Conservation (phyloP, 1,140 invertebrate genomes). For the Aphelenchoides avenae region DNA sequence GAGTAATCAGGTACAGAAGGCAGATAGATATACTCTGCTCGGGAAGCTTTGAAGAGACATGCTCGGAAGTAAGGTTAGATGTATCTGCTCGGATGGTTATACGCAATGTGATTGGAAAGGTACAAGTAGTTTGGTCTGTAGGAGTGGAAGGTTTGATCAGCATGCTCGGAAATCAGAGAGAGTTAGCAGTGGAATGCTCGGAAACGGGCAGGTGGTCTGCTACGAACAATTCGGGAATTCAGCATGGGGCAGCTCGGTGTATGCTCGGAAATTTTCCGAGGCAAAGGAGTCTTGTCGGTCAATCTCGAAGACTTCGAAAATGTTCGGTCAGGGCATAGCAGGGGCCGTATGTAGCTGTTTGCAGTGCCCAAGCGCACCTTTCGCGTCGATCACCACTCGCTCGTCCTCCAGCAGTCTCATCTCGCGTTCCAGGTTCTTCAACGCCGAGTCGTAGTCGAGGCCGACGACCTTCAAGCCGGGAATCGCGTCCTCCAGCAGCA, state of each 20-base stretch:
- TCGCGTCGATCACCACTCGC: conserved; percentile 51
- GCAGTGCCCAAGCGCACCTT: conserved; percentile 26
- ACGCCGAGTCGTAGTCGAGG: conserved; percentile 54
- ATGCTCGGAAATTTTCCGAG: neutral
- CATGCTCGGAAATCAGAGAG: too few relatives aligned
- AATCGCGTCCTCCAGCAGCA: conserved; percentile 60
- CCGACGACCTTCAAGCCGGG: conserved; percentile 60
- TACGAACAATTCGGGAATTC: neutral
- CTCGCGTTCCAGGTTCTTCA: conserved; percentile 48
- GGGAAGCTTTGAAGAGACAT: neutral
- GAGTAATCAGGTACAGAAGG: neutral
- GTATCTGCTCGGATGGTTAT: too few relatives aligned
- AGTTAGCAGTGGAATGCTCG: neutral
- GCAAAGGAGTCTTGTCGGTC: neutral
- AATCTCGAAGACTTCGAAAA: neutral
- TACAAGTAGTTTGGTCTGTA: too few relatives aligned
- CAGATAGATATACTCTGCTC: neutral
- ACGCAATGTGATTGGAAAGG: too few relatives aligned
- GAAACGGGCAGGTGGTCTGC: neutral
- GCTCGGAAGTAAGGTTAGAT: neutral
- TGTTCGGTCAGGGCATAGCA: neutral
- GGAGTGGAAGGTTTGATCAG: too few relatives aligned
- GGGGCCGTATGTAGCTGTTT: neutral
- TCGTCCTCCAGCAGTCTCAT: conserved; percentile 40
- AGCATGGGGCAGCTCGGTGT: neutral